Percentiles rank a stretch among this genome's conserved stretches.
phyloP scores from a whole-genome alignment of 2,888 invertebrate species.

The Mechanitis messenoides region DNA sequence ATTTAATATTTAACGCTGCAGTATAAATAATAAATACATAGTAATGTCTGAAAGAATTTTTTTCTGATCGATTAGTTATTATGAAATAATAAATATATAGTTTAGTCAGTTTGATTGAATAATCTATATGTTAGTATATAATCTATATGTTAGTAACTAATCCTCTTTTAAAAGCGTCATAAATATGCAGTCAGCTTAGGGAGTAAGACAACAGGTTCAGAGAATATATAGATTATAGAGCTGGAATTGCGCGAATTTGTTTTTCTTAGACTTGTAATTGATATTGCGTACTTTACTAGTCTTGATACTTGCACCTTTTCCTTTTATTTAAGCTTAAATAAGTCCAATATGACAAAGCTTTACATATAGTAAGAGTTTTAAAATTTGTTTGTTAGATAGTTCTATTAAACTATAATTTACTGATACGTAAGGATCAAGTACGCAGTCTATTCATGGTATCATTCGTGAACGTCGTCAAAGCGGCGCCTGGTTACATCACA shows the following conservation, averaged over 20 bases:
- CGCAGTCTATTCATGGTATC: slow-evolving; percentile 37
- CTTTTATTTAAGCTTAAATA: no score
- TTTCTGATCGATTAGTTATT: slow-evolving; percentile 17
- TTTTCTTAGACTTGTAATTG: slow-evolving; percentile 25
- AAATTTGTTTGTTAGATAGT: slow-evolving; percentile 29
- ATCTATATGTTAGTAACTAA: slow-evolving; percentile 39
- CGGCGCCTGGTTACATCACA: slow-evolving; percentile 70
- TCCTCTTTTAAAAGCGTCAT: slow-evolving; percentile 46
- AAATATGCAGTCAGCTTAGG: slow-evolving; percentile 46
- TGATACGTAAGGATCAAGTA: slow-evolving; percentile 35
- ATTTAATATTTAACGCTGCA: no score
- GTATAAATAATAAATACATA: no score
- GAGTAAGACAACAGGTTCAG: slow-evolving; percentile 38
- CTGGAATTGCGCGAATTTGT: slow-evolving; percentile 28
- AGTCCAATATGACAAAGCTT: not conserved
- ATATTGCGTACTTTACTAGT: slow-evolving; percentile 6
- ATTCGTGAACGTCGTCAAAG: slow-evolving; percentile 40
- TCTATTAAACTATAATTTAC: slow-evolving; percentile 36
- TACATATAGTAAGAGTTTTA: not conserved
- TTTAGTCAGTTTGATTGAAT: slow-evolving; percentile 27
- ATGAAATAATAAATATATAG: slow-evolving; percentile 17
- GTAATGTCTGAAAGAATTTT: no score
- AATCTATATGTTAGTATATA: slow-evolving; percentile 35
- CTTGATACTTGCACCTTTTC: not conserved
- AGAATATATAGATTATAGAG: slow-evolving; percentile 27